Conservation (phyloP, 1,140 invertebrate genomes). For the Calliphora vicina region DNA sequence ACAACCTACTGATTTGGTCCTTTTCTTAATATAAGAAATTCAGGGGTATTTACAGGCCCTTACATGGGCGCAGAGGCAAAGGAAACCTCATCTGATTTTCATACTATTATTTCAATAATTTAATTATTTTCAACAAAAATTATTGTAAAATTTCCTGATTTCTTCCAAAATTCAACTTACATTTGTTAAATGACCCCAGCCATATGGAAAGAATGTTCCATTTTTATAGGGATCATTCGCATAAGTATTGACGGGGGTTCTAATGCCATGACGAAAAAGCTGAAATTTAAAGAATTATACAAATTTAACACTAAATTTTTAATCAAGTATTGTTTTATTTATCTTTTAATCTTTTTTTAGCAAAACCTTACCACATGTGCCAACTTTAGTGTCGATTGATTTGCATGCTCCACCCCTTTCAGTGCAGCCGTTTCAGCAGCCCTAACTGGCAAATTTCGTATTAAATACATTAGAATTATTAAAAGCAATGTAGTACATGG, state of each 20-base stretch:
- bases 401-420: neutral
- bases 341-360: neutral
- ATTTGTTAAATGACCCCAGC: slow-evolving; percentile 80
- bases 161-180: slow-evolving; percentile 68
- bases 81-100: too few species aligned
- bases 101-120: too few species aligned
- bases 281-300: slow-evolving; percentile 50
- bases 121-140: too few species aligned
- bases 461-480: neutral
- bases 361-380: neutral
- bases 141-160: too few species aligned
- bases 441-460: neutral
- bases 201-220: slow-evolving; percentile 72
- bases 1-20: too few species aligned
- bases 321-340: neutral
- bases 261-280: slow-evolving; percentile 79
- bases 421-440: neutral
- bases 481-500: neutral
- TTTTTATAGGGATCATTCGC: slow-evolving; percentile 78
- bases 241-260: slow-evolving; percentile 78
- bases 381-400: neutral
- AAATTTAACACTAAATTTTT: neutral
- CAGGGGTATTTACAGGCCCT: too few species aligned
- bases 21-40: too few species aligned
- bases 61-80: too few species aligned